These are phyloP conservation scores for Chinchilla lanigera DNA, from an alignment of 2,113 vertebrate species.

Conservation along the genomic window DNA sequence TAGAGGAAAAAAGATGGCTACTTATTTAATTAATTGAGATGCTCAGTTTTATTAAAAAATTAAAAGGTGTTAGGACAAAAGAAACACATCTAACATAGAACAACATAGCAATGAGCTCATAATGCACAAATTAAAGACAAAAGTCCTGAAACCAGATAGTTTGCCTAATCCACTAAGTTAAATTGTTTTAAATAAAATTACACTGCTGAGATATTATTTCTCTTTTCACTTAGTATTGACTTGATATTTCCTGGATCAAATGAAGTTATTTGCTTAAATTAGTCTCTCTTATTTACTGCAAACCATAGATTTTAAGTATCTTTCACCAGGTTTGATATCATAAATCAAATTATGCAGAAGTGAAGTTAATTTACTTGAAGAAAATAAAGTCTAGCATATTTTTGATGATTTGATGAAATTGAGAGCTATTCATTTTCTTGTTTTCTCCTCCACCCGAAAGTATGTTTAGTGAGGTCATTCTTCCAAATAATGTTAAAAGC, in stretches of 20 bases:
- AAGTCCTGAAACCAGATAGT: constrained; percentile 59
- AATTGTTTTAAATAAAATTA: constrained; percentile 54
- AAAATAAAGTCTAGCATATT: constrained; percentile 48
- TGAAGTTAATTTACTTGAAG: constrained; percentile 56
- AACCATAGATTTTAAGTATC: not conserved
- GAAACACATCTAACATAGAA: not conserved
- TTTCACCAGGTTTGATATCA: constrained; percentile 45
- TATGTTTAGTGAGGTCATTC: not conserved
- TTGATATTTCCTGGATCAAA: constrained; percentile 71
- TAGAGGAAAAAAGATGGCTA: not conserved
- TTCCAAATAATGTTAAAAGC: not conserved
- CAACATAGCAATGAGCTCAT: not conserved
- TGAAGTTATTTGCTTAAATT: constrained; percentile 70
- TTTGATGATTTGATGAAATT: constrained; percentile 58
- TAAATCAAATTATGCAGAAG: constrained; percentile 65
- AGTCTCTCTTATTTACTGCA: constrained; percentile 61
- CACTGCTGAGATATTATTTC: constrained; percentile 22
- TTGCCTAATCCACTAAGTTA: constrained; percentile 29
- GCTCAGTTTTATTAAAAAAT: not conserved
- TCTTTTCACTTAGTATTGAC: constrained; percentile 44
- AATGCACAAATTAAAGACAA: not conserved
- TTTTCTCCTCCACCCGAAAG: constrained; percentile 32
- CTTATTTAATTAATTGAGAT: not conserved
- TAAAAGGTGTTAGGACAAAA: constrained; percentile 8
- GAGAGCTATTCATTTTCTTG: constrained; percentile 36